Evolutionary conservation across 2,888 invertebrate genomes (phyloP), one percentile per base, ranked within the genome.

Genomic region (Myopa tessellatipennis): DNA sequence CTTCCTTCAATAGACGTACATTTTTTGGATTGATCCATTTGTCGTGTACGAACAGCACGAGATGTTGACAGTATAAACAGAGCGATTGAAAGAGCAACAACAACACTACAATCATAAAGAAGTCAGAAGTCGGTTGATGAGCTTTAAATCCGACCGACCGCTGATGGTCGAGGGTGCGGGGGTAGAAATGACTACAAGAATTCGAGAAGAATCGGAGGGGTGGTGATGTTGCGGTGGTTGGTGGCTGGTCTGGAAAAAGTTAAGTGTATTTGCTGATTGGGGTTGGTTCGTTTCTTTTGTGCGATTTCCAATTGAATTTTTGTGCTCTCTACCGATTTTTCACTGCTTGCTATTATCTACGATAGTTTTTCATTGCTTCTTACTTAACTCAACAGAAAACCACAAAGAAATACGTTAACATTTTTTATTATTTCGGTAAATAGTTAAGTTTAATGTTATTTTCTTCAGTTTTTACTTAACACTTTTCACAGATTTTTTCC

Each of bases 51-150:
- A 84, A 83, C 80, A 89, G 83, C 78, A 89, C 87, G 78, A 89
- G 85, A 70, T 86, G 87, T 85, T 89, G 89, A 79, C 89, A 87
- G 81, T 87, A 89, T 79, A 88, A 85, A 83, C 89, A 89, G 83
- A 89, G 84, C 83, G 89, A 89, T 88, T 88, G 87, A 78, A 89
- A 88, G 81, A 89, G 86, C 82, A 89, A 81, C 79, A 89, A 82
- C 83, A 89, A 81, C 79, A 89, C 87, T 86, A 89, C 86, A 89
- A 89, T 89, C 89, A 89, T 89, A 87, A 84, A 86, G 82, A 82
- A 80, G 81, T 61, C 26, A 26, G 26, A 26, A 26, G 26, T 26
- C 26, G 26, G 26, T 26, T 26, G 26, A 26, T 26, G 26, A 26
- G 26, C 26, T 26, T 26, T 26, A 26, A 26, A 26, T 26, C 26